Evolutionary conservation across 2,888 invertebrate genomes (phyloP), one percentile per base, ranked within the genome.

Genomic region (Melipona beecheii): DNA sequence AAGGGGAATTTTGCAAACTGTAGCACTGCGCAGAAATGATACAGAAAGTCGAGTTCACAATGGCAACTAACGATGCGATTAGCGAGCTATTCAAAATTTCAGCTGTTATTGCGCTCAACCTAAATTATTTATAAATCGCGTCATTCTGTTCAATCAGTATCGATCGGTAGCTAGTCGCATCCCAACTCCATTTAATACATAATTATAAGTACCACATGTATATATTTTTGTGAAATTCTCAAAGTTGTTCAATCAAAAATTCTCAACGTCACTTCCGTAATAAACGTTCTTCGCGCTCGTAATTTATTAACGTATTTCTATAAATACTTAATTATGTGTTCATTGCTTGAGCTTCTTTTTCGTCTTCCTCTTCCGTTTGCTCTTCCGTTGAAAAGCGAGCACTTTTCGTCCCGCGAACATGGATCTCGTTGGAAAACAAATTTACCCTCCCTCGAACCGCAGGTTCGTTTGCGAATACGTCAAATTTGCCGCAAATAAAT

Each of bases 401-500:
- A 9, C 36, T 64, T 43, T 52, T 52, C n/a, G 65, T 15, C 15
- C 43, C 1, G 4, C 9, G 43, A 24, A 56, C 36, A 21, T 13
- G 19, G 13, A 27, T 43, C 43, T 27, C 50, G 19, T 43, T 31
- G 27, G 54, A 43, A 60, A 43, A 27, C 21, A 54, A 43, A 27
- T 24, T 56, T 17, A n/a, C n/a, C 54, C n/a, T 24, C 64, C 21
- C 52, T 65, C 62, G 43, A 54, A 24, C 54, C 31, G 27, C 52
- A 24, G 43, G n/a, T 19, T 52, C 60, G 43, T 21, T 49, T 58
- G 43, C 65, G 60, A 50, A 81, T 81, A 69, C 73, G 73, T 81
- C 81, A 81, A 81, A 81, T 68, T 36, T 68, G 24, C 68, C 73
- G 73, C 73, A 62, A 73, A 81, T 81, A 81, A 81, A 81, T 73